Conservation (phyloP, 1,140 invertebrate species). For the Protaetia brevitarsis region DNA sequence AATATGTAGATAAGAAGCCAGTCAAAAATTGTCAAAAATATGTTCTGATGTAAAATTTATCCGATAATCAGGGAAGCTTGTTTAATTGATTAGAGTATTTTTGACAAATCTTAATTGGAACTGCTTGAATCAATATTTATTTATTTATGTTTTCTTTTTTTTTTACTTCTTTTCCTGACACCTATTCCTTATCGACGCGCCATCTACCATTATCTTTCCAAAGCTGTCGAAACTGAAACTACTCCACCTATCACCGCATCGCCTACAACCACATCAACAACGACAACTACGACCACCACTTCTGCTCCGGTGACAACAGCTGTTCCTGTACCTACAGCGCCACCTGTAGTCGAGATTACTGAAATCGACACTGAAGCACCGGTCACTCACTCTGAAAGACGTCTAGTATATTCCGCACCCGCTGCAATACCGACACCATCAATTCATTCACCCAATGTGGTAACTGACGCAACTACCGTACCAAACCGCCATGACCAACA, state of each 20-base stretch:
- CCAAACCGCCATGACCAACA: background rate
- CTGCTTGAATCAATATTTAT: background rate
- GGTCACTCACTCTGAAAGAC: no score
- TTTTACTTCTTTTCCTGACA: background rate
- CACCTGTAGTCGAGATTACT: background rate
- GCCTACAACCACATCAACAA: slow-evolving; percentile 29
- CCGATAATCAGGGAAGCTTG: no score
- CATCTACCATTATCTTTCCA: background rate
- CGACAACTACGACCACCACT: slow-evolving; percentile 28
- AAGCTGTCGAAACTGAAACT: background rate
- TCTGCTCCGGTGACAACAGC: slow-evolving; percentile 25
- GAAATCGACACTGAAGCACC: no score
- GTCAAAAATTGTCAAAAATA: background rate
- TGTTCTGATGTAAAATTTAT: no score
- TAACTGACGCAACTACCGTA: background rate
- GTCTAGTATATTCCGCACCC: no score
- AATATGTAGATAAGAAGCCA: no score
- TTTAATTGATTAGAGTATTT: background rate
- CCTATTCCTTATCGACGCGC: background rate
- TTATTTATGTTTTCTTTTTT: background rate
- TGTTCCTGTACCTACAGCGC: slow-evolving; percentile 41
- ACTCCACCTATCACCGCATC: slow-evolving; percentile 14
- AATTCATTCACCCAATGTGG: no score
- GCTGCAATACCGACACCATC: slow-evolving; percentile 24
- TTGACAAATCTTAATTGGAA: background rate